Base-by-base conservation (phyloP, 2,113 vertebrate genomes). In the Thunnus maccoyii region DNA sequence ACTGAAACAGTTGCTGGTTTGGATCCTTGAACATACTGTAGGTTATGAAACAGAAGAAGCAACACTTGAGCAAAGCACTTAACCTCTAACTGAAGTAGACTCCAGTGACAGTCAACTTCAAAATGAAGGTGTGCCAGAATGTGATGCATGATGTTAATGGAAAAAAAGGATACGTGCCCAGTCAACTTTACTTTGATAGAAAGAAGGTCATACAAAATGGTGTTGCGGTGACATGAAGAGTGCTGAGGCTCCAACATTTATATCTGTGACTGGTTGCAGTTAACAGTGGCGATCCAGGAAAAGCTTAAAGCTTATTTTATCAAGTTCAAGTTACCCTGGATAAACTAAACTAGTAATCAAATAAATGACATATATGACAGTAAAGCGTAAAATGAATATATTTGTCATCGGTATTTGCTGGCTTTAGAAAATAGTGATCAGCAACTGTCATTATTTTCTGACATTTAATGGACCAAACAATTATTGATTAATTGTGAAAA, bases 1-100 rank as follows among this genome's bases (percentile, higher is more conserved):
- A 25, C 68, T 32, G 12, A n/a, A 86, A 18, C 62, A 46, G 65
- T 70, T 44, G 70, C 73, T 62, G 78, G 47, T 88, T 78, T 81
- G 61, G 63, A 72, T 56, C 61, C 69, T 58, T 63, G 12, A 5
- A 51, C 1, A 30, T 30, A 41, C 36, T 41, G 27, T 7, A 30
- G n/a, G 0, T 52, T 70, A 44, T 48, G 8, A 68, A 72, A 46
- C n/a, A 60, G 48, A 75, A 77, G 8, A 47, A 75, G 25, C 27
- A 71, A 67, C 14, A 16, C 55, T 27, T 44, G 25, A 58, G 55
- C 48, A 50, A 51, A 51, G 20, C 60, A 50, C 51, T 63, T 48
- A 61, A 75, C 74, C 73, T 60, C 12, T 44, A 72, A 36, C 20
- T 62, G 80, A 15, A 57, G 25, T 56, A 4, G 50, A 36, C 30